A percentile compares a stretch with the other conserved stretches of the same genome.
Evolutionary conservation across 2,888 invertebrate genomes (phyloP).

Genomic region (Pterostichus madidus): DNA sequence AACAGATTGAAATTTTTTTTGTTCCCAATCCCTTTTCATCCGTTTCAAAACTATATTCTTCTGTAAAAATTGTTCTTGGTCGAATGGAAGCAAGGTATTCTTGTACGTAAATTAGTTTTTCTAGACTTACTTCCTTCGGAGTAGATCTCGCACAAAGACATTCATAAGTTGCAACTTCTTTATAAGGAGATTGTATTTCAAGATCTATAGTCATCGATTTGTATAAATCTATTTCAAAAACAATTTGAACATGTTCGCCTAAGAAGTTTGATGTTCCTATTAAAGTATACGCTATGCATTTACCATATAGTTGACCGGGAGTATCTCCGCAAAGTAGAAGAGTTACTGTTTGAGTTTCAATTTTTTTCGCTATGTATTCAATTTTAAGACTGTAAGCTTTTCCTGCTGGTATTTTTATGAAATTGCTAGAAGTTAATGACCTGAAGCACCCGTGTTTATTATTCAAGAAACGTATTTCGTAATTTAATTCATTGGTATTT

Average conservation of each 20-base stretch:
- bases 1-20: constrained; percentile 43
- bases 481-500: constrained; percentile 70
- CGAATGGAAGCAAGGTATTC: neutral
- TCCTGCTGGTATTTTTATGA: constrained; percentile 67
- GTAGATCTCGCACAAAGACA: constrained; percentile 47
- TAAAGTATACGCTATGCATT: constrained; percentile 71
- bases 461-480: constrained; percentile 71
- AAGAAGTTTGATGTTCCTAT: constrained; percentile 71
- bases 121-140: neutral
- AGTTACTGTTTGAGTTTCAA: constrained; percentile 68
- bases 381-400: constrained; percentile 69
- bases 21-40: constrained; percentile 66
- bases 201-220: constrained; percentile 66
- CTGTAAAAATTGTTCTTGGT: constrained; percentile 12
- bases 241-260: constrained; percentile 66
- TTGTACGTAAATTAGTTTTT: neutral
- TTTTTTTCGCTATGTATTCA: constrained; percentile 71
- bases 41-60: constrained; percentile 2
- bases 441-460: constrained; percentile 71
- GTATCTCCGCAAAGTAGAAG: constrained; percentile 73
- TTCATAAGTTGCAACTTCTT: constrained; percentile 65
- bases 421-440: constrained; percentile 21
- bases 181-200: constrained; percentile 69
- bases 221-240: constrained; percentile 68
- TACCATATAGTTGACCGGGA: constrained; percentile 71